These are phyloP conservation scores for Zaprionus camerounensis DNA, from an alignment of 1,140 invertebrate species.

Conservation along the genomic window DNA sequence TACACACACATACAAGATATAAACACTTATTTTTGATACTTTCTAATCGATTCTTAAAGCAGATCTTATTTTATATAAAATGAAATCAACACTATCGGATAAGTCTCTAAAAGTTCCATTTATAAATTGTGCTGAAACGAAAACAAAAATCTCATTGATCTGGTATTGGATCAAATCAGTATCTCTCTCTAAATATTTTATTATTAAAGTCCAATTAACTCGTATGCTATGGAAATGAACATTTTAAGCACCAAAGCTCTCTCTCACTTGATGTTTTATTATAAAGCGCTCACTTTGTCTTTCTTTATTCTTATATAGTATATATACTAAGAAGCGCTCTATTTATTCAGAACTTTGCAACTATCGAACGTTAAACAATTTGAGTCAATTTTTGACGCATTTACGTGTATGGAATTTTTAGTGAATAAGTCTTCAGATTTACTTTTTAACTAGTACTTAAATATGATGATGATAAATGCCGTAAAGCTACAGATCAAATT, in stretches of 20 bases:
- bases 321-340: conserved; percentile 35
- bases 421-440: conserved; percentile 60
- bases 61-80: conserved; percentile 43
- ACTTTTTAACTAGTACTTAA: conserved; percentile 57
- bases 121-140: conserved; percentile 61
- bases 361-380: conserved; percentile 63
- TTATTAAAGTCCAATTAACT: conserved; percentile 51
- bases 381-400: conserved; percentile 84
- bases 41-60: conserved; percentile 62
- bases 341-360: conserved; percentile 16
- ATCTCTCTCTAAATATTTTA: conserved; percentile 16
- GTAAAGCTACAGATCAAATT: conserved; percentile 64
- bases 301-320: conserved; percentile 15
- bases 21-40: conserved; percentile 80
- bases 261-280: conserved; percentile 27
- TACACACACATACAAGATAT: conserved; percentile 49
- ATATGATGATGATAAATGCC: conserved; percentile 27
- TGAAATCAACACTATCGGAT: conserved; percentile 46
- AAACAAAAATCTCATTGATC: conserved; percentile 46
- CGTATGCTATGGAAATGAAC: conserved; percentile 12
- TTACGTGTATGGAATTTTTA: conserved; percentile 78
- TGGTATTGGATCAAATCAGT: conserved; percentile 58
- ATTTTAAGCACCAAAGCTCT: background rate
- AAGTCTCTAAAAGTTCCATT: conserved; percentile 72
- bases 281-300: conserved; percentile 43